phyloP scores from a whole-genome alignment of 92 coral and sea anemone genomes.

The Zoanthus sociatus region DNA sequence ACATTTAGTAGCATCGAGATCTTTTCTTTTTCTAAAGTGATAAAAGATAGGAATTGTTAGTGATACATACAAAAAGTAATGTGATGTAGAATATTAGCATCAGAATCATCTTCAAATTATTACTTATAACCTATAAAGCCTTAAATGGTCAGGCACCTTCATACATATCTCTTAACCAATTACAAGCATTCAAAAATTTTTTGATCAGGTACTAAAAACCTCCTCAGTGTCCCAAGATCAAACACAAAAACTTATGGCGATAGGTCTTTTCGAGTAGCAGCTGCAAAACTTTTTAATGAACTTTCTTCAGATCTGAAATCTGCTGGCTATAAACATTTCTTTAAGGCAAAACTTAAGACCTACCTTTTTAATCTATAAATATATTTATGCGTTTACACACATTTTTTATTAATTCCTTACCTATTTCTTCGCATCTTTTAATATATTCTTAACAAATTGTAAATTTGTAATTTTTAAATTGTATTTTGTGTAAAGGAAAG shows the following conservation, averaged over 20 bases:
- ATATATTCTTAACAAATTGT: no score
- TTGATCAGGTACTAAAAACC: constrained; percentile 3
- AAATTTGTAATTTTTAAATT: no score
- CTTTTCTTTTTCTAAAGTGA: constrained; percentile 47
- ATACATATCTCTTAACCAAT: no score
- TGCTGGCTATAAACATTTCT: not conserved
- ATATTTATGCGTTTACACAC: no score
- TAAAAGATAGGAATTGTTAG: not conserved
- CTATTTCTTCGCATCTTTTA: no score
- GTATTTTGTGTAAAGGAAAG: no score
- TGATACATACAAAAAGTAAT: not conserved
- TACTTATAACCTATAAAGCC: no score
- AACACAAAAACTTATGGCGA: constrained; percentile 8
- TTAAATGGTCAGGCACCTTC: no score
- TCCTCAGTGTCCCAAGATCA: constrained; percentile 4
- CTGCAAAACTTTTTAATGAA: not conserved
- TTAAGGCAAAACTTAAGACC: constrained; percentile 13
- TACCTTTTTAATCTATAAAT: constrained; percentile 4
- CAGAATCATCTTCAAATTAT: not conserved
- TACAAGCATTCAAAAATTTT: not conserved
- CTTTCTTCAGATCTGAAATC: not conserved
- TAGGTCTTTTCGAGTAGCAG: constrained; percentile 9
- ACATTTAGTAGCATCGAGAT: constrained; percentile 53
- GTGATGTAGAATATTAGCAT: not conserved
- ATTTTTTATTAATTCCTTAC: no score